phyloP scores from a whole-genome alignment of 2,113 vertebrate species.

The Menura novaehollandiae region DNA sequence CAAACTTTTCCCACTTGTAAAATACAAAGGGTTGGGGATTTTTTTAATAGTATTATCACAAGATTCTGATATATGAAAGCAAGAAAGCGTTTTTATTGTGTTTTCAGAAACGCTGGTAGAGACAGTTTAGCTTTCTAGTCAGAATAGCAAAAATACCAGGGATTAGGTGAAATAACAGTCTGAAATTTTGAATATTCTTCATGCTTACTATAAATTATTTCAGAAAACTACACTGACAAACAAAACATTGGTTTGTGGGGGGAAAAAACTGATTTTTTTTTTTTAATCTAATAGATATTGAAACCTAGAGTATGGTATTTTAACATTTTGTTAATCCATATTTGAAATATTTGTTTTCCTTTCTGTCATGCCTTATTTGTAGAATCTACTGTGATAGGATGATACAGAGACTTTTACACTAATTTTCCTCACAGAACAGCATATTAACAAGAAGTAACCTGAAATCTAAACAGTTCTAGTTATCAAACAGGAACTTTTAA shows the following conservation, averaged over 20 bases:
- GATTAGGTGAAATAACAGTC: not conserved
- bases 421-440: not conserved
- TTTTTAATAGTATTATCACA: not conserved
- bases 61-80: not conserved
- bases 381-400: not conserved
- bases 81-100: not conserved
- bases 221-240: not conserved
- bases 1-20: not conserved
- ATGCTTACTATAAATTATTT: not conserved
- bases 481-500: not conserved
- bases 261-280: accelerated
- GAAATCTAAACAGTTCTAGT: not conserved
- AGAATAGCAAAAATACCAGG: not conserved
- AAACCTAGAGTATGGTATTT: not conserved
- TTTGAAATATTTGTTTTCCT: not conserved
- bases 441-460: not conserved
- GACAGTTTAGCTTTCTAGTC: not conserved
- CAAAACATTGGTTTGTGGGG: not conserved
- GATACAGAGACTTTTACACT: not conserved
- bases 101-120: not conserved
- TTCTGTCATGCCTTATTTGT: not conserved
- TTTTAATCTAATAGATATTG: not conserved
- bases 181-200: not conserved
- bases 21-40: not conserved
- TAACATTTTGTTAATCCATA: not conserved